Evolutionary conservation across 2,113 vertebrate genomes (phyloP).

Genomic region (Zosterops hypoxanthus): DNA sequence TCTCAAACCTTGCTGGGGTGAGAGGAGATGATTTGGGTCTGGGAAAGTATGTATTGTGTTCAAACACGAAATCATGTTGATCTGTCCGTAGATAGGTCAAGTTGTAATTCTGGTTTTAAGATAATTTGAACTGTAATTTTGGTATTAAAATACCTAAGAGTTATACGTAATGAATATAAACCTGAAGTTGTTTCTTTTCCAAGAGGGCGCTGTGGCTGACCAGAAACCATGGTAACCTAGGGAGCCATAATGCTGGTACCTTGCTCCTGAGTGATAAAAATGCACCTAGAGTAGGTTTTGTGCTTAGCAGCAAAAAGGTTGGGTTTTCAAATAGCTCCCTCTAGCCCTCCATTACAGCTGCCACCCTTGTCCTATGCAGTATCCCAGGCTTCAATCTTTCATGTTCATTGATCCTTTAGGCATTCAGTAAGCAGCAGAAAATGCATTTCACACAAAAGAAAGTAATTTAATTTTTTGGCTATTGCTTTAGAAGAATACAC

Average conservation of each 20-base stretch:
- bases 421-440: neutral
- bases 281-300: conserved; percentile 44
- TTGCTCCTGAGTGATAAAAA: conserved; percentile 49
- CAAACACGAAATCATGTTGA: neutral
- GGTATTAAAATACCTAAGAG: conserved; percentile 28
- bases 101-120: neutral
- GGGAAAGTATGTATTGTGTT: neutral
- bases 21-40: neutral
- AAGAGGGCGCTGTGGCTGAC: conserved; percentile 49
- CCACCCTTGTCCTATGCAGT: neutral
- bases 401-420: neutral
- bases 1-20: neutral
- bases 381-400: neutral
- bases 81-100: neutral
- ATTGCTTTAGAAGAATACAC: conserved; percentile 20
- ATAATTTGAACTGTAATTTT: neutral
- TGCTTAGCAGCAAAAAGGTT: conserved; percentile 35
- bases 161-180: conserved; percentile 58
- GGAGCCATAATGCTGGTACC: conserved; percentile 15
- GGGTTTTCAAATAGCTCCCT: conserved; percentile 1
- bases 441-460: conserved; percentile 11
- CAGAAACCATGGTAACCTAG: conserved; percentile 70
- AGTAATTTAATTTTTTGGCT: neutral
- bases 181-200: conserved; percentile 61
- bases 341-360: neutral